Base-by-base conservation (phyloP, 1,140 invertebrate genomes). In the Chlorops oryzae region DNA sequence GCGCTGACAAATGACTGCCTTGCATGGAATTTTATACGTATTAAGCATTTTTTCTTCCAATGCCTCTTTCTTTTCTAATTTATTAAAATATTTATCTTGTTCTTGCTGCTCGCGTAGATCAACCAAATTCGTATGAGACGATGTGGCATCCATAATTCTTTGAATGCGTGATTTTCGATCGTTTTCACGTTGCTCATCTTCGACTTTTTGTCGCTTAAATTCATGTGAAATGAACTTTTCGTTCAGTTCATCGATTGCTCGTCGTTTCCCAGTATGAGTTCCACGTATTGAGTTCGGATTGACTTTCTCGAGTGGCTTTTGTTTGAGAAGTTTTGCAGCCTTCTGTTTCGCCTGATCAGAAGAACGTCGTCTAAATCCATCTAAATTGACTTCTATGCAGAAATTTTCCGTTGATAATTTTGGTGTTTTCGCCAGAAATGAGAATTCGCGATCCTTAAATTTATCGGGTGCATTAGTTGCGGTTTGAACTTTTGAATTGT, bases 21-120 rank as follows among this genome's bases (percentile, higher is more conserved):
- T 92, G 59, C 88, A 91, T 1, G 76, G 72, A 17, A 96, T 73
- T 73, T 92, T 87, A 62, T 78, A 91, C 5, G 90, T 94, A 28
- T 77, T 81, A 17, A 85, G 66, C 89, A 96, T 92, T 74, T 96
- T 95, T 47, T 93, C 86, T 69, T 96, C 93, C 80, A 95, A 83
- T 56, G 80, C 79, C 73, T 97, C 93, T 63, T 92, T 96, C 54
- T 84, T 83, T 70, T 95, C 92, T 43, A 95, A 67, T 63, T 87
- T 87, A 51, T 83, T 80, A 55, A 96, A 96, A 69, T 96, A 96
- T 58, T 89, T 84, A 15, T 92, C 87, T 63, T 89, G 78, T 50
- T 83, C 83, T 59, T 88, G 79, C 43, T 83, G 74, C 42, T 93
- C 83, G 23, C 83, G 79, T 54, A 80, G 73, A 59, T 88, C 78